A percentile compares a stretch with the other conserved stretches of the same genome.
phyloP scores from a whole-genome alignment of 2,888 invertebrate species.

The Abrostola triplasia region DNA sequence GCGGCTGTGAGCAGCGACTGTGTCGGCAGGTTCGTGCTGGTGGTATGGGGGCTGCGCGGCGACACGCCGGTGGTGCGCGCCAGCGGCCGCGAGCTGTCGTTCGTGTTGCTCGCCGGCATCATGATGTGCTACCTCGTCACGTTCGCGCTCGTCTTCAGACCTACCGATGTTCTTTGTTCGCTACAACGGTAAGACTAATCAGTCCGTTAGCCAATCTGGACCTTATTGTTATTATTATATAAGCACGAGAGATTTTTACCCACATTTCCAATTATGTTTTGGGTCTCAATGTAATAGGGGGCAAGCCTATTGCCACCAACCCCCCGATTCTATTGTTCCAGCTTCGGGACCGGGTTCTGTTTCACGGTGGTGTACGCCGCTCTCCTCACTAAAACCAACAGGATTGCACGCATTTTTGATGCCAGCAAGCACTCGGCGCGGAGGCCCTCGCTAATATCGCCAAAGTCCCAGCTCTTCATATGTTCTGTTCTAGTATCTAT shows the following conservation, averaged over 20 bases:
- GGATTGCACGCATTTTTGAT: slow-evolving; percentile 98
- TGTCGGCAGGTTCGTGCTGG: slow-evolving; percentile 88
- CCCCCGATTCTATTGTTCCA: slow-evolving; percentile 67
- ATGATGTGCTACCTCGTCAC: slow-evolving; percentile 97
- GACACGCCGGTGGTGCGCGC: slow-evolving; percentile 98
- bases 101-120: slow-evolving; percentile 96
- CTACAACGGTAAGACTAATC: slow-evolving; percentile 91
- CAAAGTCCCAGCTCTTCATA: slow-evolving; percentile 95
- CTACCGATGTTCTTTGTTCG: slow-evolving; percentile 95
- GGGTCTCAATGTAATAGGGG: too few species aligned
- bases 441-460: slow-evolving; percentile 97
- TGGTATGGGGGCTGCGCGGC: slow-evolving; percentile 94
- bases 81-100: slow-evolving; percentile 96
- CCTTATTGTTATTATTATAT: too few species aligned
- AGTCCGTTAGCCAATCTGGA: too few species aligned
- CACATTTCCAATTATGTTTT: too few species aligned
- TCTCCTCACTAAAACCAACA: slow-evolving; percentile 98
- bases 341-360: slow-evolving; percentile 96
- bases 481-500: slow-evolving; percentile 95
- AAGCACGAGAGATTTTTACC: too few species aligned
- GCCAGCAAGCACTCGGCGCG: slow-evolving; percentile 97
- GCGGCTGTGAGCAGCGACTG: neutral
- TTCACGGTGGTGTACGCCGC: slow-evolving; percentile 99
- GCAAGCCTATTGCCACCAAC: too few species aligned
- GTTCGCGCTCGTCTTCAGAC: slow-evolving; percentile 95